phyloP scores from a whole-genome alignment of 2,888 invertebrate genomes.

The Seladonia tumulorum region DNA sequence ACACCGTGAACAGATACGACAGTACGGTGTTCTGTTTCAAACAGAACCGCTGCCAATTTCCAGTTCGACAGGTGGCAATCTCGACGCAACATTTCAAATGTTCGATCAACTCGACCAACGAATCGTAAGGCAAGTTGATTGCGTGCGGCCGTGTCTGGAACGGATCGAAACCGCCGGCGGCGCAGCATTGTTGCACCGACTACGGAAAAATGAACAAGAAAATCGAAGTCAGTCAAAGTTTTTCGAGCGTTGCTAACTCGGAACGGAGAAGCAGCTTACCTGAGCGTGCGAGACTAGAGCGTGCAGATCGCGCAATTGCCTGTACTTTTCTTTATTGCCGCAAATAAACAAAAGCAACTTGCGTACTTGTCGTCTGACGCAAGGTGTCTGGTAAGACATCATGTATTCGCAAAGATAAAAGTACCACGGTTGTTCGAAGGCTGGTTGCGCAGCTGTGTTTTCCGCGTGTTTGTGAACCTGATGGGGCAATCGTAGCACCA shows the following conservation, averaged over 20 bases:
- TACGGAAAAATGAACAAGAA: conserved; percentile 59
- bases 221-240: background rate
- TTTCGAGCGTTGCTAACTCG: background rate
- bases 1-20: conserved; percentile 93
- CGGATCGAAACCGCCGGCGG: conserved; percentile 86
- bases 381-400: conserved; percentile 97
- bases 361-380: conserved; percentile 94
- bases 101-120: conserved; percentile 96
- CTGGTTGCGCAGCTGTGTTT: conserved; percentile 75
- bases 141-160: conserved; percentile 84
- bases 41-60: conserved; percentile 98
- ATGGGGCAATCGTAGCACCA: conserved; percentile 96
- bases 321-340: conserved; percentile 97
- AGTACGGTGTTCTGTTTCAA: conserved; percentile 90
- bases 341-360: conserved; percentile 96
- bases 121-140: conserved; percentile 91
- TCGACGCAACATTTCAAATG: conserved; percentile 97
- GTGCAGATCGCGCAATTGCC: conserved; percentile 96
- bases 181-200: conserved; percentile 86
- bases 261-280: conserved; percentile 82
- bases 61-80: conserved; percentile 94
- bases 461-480: conserved; percentile 92
- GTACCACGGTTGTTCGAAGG: conserved; percentile 88
- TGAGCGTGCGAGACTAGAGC: conserved; percentile 95
- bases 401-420: conserved; percentile 95